Evolutionary conservation across 2,797 vertebrate species (phyloP).

Genomic region (Fundulus diaphanus): DNA sequence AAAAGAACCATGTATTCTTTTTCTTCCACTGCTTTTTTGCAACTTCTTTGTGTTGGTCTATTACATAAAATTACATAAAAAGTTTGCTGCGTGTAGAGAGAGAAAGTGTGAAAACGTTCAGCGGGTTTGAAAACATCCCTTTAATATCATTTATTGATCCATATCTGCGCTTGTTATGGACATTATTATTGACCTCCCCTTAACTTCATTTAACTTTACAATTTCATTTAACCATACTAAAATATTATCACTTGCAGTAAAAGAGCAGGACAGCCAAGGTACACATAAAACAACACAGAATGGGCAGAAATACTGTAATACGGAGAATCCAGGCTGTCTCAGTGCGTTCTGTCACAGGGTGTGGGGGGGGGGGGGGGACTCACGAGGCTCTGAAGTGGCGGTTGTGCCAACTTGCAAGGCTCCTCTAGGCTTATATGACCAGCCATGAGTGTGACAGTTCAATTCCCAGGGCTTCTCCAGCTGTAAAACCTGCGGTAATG

Average conservation of each 20-base stretch:
- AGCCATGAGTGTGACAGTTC: constrained; percentile 59
- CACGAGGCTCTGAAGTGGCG: constrained; percentile 60
- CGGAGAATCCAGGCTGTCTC: constrained; percentile 42
- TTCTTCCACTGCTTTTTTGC: not conserved
- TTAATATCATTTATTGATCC: not conserved
- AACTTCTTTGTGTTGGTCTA: not conserved
- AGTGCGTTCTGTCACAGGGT: constrained; percentile 44
- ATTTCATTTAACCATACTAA: constrained; percentile 1
- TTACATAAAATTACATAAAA: constrained; percentile 1
- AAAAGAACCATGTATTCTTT: not conserved
- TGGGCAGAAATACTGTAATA: constrained; percentile 26
- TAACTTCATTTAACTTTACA: not conserved
- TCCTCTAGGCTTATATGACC: constrained; percentile 58
- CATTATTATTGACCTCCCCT: not conserved
- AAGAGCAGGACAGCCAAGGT: not conserved
- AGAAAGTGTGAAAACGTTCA: not conserved
- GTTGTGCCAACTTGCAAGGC: constrained; percentile 58
- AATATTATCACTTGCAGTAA: constrained; percentile 1
- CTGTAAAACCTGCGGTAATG: constrained; percentile 48
- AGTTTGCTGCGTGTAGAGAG: not conserved
- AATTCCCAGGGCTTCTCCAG: constrained; percentile 43
- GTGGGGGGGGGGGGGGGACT: constrained; percentile 63
- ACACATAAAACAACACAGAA: constrained; percentile 9
- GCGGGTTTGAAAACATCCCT: not conserved
- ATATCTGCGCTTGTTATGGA: not conserved